Conservation (phyloP, 2,888 invertebrate species). For the Macroteleia sp. region DNA sequence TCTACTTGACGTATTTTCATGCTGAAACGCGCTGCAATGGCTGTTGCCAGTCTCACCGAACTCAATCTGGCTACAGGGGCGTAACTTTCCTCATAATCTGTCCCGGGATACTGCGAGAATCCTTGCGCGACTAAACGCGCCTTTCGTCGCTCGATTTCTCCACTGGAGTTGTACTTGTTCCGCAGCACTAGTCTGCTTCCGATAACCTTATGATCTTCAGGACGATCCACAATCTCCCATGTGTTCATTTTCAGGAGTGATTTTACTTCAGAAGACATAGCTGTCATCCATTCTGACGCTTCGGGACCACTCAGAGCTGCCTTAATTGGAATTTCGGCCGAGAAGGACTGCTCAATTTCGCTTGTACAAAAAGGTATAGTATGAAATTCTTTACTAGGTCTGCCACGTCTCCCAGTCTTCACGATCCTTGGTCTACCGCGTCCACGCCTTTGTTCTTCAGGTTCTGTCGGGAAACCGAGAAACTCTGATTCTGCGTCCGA, state of each 20-base stretch:
- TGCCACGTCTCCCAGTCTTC: not conserved
- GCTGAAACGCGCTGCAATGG: not conserved
- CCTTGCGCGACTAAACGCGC: not conserved
- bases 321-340: not conserved
- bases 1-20: slow-evolving; percentile 4
- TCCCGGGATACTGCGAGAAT: slow-evolving; percentile 15
- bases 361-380: not conserved
- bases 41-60: slow-evolving; percentile 2
- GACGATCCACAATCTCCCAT: slow-evolving; percentile 28
- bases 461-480: not conserved
- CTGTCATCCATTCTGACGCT: slow-evolving; percentile 30
- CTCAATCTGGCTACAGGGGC: slow-evolving; percentile 14
- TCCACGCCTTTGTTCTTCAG: slow-evolving; percentile 3
- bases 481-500: not conserved
- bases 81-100: slow-evolving; percentile 13
- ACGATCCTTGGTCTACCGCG: not conserved
- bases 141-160: slow-evolving; percentile 20
- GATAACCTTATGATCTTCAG: slow-evolving; percentile 22
- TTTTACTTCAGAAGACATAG: slow-evolving; percentile 27
- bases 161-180: not conserved
- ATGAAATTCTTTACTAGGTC: slow-evolving; percentile 2
- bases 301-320: slow-evolving; percentile 3
- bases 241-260: slow-evolving; percentile 13
- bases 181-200: slow-evolving; percentile 11
- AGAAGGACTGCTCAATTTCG: slow-evolving; percentile 1